These are phyloP conservation scores for Psilopogon haemacephalus DNA, from an alignment of 2,113 vertebrate species.

Conservation along the genomic window DNA sequence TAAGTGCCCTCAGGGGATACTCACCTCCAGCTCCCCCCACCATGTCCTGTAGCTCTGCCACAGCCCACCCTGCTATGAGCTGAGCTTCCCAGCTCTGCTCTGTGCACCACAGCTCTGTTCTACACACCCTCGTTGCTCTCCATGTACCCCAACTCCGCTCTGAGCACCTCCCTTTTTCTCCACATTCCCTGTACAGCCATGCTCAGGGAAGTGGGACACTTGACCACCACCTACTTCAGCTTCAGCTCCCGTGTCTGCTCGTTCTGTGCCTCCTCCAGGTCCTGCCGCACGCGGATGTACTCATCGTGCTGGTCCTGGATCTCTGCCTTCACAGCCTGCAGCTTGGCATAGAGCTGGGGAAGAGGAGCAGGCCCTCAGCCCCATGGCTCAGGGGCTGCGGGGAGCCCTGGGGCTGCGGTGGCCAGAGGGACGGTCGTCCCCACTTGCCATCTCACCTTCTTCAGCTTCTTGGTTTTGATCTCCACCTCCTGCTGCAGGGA, in stretches of 20 bases:
- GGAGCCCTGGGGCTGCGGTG: background rate
- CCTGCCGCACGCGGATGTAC: slow-evolving; percentile 90
- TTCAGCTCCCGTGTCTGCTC: slow-evolving; percentile 96
- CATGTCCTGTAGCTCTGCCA: no score
- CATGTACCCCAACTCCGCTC: background rate
- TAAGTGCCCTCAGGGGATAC: background rate
- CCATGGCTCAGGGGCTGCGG: rapidly evolving
- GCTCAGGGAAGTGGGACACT: rapidly evolving
- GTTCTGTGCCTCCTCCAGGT: slow-evolving; percentile 92
- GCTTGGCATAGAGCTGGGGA: slow-evolving; percentile 86
- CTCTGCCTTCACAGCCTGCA: slow-evolving; percentile 91
- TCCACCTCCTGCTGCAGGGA: slow-evolving; percentile 97
- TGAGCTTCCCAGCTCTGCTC: background rate
- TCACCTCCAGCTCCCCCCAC: background rate
- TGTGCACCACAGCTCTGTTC: background rate
- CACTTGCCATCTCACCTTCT: slow-evolving; percentile 78
- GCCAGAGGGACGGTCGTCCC: background rate
- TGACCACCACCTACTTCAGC: slow-evolving; percentile 83
- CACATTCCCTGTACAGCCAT: rapidly evolving
- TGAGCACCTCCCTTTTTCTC: background rate
- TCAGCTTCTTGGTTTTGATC: slow-evolving; percentile 96
- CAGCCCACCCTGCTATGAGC: background rate
- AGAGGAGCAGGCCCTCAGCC: background rate
- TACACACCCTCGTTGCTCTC: background rate
- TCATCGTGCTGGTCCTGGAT: slow-evolving; percentile 91